Conservation (phyloP, 2,888 invertebrate species). For the Eupithecia insigniata region DNA sequence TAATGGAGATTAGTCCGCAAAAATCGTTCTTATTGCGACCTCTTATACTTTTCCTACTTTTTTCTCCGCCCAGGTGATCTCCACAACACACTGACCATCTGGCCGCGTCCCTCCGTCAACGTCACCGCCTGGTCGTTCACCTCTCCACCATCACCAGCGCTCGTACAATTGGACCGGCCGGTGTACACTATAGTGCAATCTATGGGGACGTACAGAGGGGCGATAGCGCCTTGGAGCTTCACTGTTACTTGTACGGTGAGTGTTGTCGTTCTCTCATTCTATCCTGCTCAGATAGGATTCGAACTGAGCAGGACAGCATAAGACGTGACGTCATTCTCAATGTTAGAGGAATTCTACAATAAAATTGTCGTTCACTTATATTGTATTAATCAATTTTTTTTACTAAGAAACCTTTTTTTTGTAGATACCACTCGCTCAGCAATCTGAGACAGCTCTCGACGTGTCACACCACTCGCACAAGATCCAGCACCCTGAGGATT, state of each 20-base stretch:
- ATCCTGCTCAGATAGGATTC: too few species aligned
- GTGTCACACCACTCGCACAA: conserved; percentile 66
- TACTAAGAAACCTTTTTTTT: too few species aligned
- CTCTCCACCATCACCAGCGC: conserved; percentile 41
- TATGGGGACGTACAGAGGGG: conserved; percentile 54
- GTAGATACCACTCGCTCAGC: conserved; percentile 60
- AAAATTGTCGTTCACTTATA: too few species aligned
- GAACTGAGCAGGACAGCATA: too few species aligned
- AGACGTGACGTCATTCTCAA: too few species aligned
- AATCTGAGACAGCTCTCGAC: conserved; percentile 53
- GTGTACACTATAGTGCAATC: conserved; percentile 64
- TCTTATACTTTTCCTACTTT: background rate
- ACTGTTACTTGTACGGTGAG: conserved; percentile 58
- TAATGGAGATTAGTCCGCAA: background rate
- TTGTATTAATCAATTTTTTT: too few species aligned
- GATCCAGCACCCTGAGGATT: conserved; percentile 62
- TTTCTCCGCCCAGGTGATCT: conserved; percentile 55
- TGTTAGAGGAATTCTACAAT: too few species aligned
- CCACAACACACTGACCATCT: conserved; percentile 66
- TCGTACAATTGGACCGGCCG: conserved; percentile 49
- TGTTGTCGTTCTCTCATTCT: conserved; percentile 29
- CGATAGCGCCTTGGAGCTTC: conserved; percentile 48
- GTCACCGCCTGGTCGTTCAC: conserved; percentile 60
- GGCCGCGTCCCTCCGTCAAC: conserved; percentile 52
- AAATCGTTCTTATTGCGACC: background rate